Evolutionary conservation across 1,140 invertebrate genomes (phyloP), one percentile per base, ranked within the genome.

Genomic region (Temnothorax curvispinosus): DNA sequence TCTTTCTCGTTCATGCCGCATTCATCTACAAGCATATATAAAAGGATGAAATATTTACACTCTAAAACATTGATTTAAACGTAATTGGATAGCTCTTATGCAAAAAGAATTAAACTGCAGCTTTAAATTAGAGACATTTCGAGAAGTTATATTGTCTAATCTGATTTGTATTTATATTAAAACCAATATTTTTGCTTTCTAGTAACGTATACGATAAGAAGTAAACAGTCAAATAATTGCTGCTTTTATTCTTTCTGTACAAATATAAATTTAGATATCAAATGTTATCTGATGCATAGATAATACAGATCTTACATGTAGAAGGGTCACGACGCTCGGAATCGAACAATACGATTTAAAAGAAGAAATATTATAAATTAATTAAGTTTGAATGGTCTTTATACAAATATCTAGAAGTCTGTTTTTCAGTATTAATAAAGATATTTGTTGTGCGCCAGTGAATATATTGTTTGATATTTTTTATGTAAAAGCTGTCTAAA

Each of bases 381-480:
- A 41, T 76, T 76, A 38, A 75, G 0, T 41, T 21, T 58, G 3
- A 58, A 58, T 18, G 13, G 9, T 74, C 2, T 52, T n/a, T 35
- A 72, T 35, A 54, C 38, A n/a, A 50, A n/a, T n/a, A 5, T 41
- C 41, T 56, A 50, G 13, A 15, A 72, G 3, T 21, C 7, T 64
- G 18, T 13, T 35, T 76, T 27, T 60, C 18, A 44, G 18, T 21
- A 47, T 44, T 47, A 77, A 44, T 64, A 44, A 32, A 77, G n/a
- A 77, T 77, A 41, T 77, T 77, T 77, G 1, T 77, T 44, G 3
- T 21, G 38, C 15, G n/a, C 9, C 27, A 44, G 15, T 60, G 9
- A 2, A 77, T 77, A 77, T 77, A 64, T 78, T 47, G 15, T n/a
- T 44, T 41, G n/a, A 44, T 77, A 77, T 78, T 78, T 47, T 47